Percentiles rank a stretch among this genome's conserved stretches.
Evolutionary conservation across 2,888 invertebrate genomes (phyloP).

Genomic region (Ceraclea dissimilis): DNA sequence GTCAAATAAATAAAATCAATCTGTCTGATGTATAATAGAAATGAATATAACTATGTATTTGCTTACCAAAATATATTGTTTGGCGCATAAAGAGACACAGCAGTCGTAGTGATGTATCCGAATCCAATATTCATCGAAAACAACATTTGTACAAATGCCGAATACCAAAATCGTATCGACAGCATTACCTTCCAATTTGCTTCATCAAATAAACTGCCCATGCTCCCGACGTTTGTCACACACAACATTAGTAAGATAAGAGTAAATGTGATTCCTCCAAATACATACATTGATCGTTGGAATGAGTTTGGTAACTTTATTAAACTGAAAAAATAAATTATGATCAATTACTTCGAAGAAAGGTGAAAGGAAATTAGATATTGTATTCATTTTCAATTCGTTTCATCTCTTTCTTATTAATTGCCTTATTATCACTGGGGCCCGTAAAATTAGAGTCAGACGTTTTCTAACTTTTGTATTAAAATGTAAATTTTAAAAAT

Average conservation of each 20-base stretch:
- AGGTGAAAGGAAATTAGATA: neutral
- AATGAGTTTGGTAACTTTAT: slow-evolving; percentile 47
- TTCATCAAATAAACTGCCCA: slow-evolving; percentile 34
- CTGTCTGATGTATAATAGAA: too few species aligned
- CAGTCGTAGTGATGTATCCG: slow-evolving; percentile 56
- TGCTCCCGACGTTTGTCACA: slow-evolving; percentile 29
- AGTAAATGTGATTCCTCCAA: slow-evolving; percentile 33
- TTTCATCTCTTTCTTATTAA: neutral
- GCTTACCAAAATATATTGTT: slow-evolving; percentile 59
- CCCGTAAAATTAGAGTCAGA: too few species aligned
- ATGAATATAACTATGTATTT: too few species aligned
- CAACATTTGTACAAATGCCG: slow-evolving; percentile 55
- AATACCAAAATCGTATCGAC: slow-evolving; percentile 52
- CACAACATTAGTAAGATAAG: slow-evolving; percentile 36
- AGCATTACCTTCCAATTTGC: slow-evolving; percentile 32
- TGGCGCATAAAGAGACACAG: slow-evolving; percentile 55
- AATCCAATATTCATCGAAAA: slow-evolving; percentile 57
- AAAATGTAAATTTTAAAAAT: too few species aligned
- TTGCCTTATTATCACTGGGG: too few species aligned
- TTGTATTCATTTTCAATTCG: neutral
- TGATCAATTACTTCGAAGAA: too few species aligned
- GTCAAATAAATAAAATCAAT: too few species aligned
- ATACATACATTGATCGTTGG: slow-evolving; percentile 38
- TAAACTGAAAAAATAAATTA: slow-evolving; percentile 39
- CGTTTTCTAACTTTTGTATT: too few species aligned